Evolutionary conservation across 2,888 invertebrate species (phyloP), one percentile per base, ranked within the genome.

Genomic region (Noctuana brunneofusca): DNA sequence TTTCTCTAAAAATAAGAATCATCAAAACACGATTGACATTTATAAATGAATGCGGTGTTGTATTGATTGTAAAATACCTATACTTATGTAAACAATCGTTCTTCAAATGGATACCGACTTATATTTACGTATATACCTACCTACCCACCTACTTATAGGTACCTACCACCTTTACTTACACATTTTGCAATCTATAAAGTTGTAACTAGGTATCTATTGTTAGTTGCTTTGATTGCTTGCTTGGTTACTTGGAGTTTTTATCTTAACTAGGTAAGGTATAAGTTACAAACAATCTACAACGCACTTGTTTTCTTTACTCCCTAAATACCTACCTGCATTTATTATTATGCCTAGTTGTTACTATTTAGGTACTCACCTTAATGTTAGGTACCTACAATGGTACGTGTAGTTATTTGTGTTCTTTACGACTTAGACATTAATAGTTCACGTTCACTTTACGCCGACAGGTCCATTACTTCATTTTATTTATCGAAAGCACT

Each of bases 401-500:
- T 52, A 63, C 52, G 43, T 63, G 56, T 32, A 52, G 50, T 43
- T 49, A 48, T 16, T 56, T 57, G 38, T 62, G 60, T 62, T 52
- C 43, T 63, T 56, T 46, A 27, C 20, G 49, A 46, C 41, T 52
- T 50, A 43, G 43, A 57, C 50, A 58, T 24, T 41, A 62, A 54
- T 18, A 63, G 55, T 63, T 56, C 63, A 63, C 56, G 30, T 57
- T 38, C 63, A 63, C 49, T 41, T 57, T 57, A 56, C 41, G 52
- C 50, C 57, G 35, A 53, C 58, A 53, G 52, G 38, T 58, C 46
- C 53, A 52, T 63, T 52, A 54, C 48, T 18, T 9, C 35, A 11
- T 35, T n/a, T n/a, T n/a, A 35, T 12, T 63, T 63, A 57, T 63
- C 53, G 53, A 27, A 48, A 52, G 52, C 58, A 63, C 63, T 63